Conservation (phyloP, 2,113 vertebrate species). For the Megaceryle maxima region DNA sequence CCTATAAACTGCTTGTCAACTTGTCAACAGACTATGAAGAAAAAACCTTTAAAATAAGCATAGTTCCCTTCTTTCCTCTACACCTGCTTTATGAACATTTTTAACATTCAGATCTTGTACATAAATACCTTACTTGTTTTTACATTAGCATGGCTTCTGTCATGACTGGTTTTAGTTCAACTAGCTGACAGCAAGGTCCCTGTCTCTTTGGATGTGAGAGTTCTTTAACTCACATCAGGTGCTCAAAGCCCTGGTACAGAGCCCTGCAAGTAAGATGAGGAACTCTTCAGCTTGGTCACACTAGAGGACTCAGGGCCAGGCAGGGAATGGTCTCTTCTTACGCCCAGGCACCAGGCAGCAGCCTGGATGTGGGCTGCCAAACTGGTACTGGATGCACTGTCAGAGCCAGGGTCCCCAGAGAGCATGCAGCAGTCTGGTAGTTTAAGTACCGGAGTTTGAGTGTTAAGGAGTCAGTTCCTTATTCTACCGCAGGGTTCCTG, state of each 20-base stretch:
- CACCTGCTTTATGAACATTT: neutral
- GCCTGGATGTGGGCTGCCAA: neutral
- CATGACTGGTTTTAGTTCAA: neutral
- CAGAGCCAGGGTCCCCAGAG: neutral
- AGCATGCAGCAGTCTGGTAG: fast-evolving
- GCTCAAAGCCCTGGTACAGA: neutral
- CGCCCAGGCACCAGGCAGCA: neutral
- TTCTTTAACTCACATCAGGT: neutral
- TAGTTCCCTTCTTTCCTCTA: neutral
- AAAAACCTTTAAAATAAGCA: neutral
- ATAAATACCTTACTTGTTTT: neutral
- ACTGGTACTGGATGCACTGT: fast-evolving
- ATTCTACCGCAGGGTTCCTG: neutral
- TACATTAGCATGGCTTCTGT: neutral
- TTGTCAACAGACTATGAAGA: constrained; percentile 1
- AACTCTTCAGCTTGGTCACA: fast-evolving
- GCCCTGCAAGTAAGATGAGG: neutral
- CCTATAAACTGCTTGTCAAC: neutral
- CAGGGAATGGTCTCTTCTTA: neutral
- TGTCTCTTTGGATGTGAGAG: neutral
- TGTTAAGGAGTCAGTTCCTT: neutral
- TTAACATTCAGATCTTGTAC: neutral
- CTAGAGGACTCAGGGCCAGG: fast-evolving
- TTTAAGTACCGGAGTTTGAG: neutral
- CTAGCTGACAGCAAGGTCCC: neutral